These are phyloP conservation scores for Sinocyclocheilus anophthalmus DNA, from an alignment of 2,113 vertebrate genomes.

Conservation along the genomic window DNA sequence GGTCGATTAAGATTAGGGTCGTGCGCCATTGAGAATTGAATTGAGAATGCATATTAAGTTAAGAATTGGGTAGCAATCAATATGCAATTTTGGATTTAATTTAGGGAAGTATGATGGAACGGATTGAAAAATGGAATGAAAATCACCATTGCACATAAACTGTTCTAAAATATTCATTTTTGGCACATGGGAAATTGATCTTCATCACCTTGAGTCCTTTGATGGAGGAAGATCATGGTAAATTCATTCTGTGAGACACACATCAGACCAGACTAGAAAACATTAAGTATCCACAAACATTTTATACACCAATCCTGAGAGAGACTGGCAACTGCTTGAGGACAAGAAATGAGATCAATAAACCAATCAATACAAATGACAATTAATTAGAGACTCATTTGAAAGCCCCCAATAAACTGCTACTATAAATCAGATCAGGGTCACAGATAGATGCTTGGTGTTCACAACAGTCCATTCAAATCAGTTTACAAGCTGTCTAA, in stretches of 20 bases:
- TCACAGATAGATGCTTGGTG: background rate
- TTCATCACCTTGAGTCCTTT: background rate
- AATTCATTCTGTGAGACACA: background rate
- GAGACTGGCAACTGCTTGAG: background rate
- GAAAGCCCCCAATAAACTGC: background rate
- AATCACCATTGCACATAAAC: background rate
- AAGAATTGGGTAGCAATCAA: background rate
- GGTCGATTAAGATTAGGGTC: background rate
- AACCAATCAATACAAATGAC: background rate
- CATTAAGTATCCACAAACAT: conserved; percentile 13
- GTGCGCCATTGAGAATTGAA: background rate
- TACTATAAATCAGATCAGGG: background rate
- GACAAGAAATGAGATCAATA: background rate
- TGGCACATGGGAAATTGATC: background rate
- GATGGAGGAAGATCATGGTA: background rate
- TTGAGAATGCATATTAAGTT: background rate
- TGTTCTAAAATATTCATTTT: background rate
- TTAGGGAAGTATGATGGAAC: background rate
- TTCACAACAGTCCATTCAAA: too few relatives aligned
- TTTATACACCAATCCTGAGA: background rate
- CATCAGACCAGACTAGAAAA: conserved; percentile 9
- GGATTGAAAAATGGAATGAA: background rate
- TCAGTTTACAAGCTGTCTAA: background rate
- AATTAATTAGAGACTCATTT: background rate
- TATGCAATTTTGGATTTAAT: background rate